Conservation (phyloP, 1,140 invertebrate genomes). For the Helicoverpa zea region DNA sequence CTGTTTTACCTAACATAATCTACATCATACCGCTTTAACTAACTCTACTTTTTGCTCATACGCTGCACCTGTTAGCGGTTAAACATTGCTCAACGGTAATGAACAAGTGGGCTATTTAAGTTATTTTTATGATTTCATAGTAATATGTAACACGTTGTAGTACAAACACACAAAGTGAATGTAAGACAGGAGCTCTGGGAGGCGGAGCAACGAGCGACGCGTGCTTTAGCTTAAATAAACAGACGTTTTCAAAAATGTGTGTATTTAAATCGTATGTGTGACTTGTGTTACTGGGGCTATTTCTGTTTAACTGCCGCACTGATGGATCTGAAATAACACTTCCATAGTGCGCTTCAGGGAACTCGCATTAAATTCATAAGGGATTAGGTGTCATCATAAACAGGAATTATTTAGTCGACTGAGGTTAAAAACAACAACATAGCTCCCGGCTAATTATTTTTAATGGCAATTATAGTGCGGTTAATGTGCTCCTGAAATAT, state of each 20-base stretch:
- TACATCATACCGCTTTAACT: constrained; percentile 37
- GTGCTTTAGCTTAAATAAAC: constrained; percentile 84
- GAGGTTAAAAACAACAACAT: constrained; percentile 82
- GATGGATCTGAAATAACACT: constrained; percentile 84
- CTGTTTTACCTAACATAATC: constrained; percentile 59
- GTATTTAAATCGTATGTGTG: constrained; percentile 85
- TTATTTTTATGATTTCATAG: constrained; percentile 41
- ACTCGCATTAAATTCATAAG: constrained; percentile 83
- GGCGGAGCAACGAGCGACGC: constrained; percentile 55
- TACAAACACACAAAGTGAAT: constrained; percentile 55
- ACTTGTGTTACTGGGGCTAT: constrained; percentile 84
- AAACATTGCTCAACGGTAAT: constrained; percentile 29
- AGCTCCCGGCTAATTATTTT: constrained; percentile 57
- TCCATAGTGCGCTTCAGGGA: constrained; percentile 76
- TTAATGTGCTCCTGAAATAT: constrained; percentile 48
- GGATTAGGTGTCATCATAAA: constrained; percentile 87
- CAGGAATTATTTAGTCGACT: constrained; percentile 85
- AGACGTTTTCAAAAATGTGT: constrained; percentile 86
- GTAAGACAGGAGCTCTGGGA: constrained; percentile 45
- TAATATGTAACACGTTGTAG: constrained; percentile 45
- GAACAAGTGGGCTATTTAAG: constrained; percentile 25
- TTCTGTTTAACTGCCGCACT: constrained; percentile 82
- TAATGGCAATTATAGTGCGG: constrained; percentile 44
- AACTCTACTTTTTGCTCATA: constrained; percentile 4
- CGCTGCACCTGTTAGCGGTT: constrained; percentile 33